Evolutionary conservation across 2,113 vertebrate genomes (phyloP).

Genomic region (Pseudolaguvia tuberculata): DNA sequence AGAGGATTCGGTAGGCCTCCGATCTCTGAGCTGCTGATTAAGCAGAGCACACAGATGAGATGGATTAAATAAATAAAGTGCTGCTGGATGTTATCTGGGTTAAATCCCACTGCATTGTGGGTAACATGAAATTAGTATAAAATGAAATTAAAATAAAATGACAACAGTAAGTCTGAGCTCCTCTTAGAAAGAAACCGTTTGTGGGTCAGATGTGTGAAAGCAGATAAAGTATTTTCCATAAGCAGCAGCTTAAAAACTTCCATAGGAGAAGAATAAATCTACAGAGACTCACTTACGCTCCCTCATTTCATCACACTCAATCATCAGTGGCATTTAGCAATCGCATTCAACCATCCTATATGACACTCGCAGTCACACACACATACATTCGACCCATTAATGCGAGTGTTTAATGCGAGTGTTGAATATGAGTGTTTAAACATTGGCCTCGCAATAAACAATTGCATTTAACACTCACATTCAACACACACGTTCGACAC

Average conservation of each 20-base stretch:
- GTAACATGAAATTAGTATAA: background rate
- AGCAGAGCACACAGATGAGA: background rate
- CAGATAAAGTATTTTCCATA: slow-evolving; percentile 47
- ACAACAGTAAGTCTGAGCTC: background rate
- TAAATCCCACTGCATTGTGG: background rate
- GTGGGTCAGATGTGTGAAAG: slow-evolving; percentile 24
- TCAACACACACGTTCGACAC: too few species aligned
- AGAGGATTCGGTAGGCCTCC: background rate
- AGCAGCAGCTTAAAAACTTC: slow-evolving; percentile 45
- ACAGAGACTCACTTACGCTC: slow-evolving; percentile 28
- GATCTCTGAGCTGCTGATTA: background rate
- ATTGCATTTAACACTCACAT: too few species aligned
- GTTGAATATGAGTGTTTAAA: too few species aligned
- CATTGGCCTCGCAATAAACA: too few species aligned
- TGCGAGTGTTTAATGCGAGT: too few species aligned
- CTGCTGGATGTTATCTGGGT: background rate
- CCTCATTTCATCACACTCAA: slow-evolving; percentile 25
- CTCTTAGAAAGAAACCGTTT: too few species aligned
- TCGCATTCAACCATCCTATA: too few species aligned
- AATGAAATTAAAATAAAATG: background rate
- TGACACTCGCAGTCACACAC: too few species aligned
- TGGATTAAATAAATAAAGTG: background rate
- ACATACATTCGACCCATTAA: too few species aligned
- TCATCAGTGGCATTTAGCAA: too few species aligned
- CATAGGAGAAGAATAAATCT: slow-evolving; percentile 47